A percentile compares a stretch with the other conserved stretches of the same genome.
phyloP scores from a whole-genome alignment of 1,140 invertebrate species.

The Aradophagus sp. region DNA sequence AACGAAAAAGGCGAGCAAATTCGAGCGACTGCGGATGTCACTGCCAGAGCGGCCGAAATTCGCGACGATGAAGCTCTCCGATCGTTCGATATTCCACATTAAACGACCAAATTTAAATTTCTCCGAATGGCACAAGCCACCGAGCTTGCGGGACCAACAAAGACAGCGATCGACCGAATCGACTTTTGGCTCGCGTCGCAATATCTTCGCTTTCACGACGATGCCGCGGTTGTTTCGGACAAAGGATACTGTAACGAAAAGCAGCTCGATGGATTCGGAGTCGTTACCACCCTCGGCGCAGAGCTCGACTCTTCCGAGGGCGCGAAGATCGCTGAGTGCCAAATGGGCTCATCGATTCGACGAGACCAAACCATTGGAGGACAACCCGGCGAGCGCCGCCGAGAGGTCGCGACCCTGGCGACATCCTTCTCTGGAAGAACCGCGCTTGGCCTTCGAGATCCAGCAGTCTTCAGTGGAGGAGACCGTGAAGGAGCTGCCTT shows the following conservation, averaged over 20 bases:
- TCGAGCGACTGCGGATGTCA: constrained; percentile 67
- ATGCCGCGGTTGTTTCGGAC: constrained; percentile 84
- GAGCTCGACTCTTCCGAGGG: constrained; percentile 74
- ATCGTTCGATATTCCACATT: constrained; percentile 77
- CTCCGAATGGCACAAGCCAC: constrained; percentile 60
- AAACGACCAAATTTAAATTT: constrained; percentile 72
- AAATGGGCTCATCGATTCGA: constrained; percentile 75
- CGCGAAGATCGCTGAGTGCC: constrained; percentile 69
- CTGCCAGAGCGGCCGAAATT: constrained; percentile 78
- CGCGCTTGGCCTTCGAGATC: constrained; percentile 61
- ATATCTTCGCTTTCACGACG: constrained; percentile 84
- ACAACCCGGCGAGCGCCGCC: constrained; percentile 63
- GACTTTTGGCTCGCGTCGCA: constrained; percentile 72
- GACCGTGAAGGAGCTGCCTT: constrained; percentile 57
- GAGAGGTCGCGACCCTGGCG: constrained; percentile 71
- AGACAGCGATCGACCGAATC: constrained; percentile 73
- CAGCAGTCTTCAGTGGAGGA: constrained; percentile 38
- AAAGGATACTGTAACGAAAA: constrained; percentile 69
- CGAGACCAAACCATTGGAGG: constrained; percentile 61
- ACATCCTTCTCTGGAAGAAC: constrained; percentile 72
- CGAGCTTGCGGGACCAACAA: constrained; percentile 63
- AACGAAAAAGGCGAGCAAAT: constrained; percentile 62
- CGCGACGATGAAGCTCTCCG: constrained; percentile 78
- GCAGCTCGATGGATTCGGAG: constrained; percentile 63
- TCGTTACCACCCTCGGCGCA: constrained; percentile 70